These are phyloP conservation scores for Microcaecilia unicolor DNA, from an alignment of 2,797 vertebrate genomes.

Conservation along the genomic window DNA sequence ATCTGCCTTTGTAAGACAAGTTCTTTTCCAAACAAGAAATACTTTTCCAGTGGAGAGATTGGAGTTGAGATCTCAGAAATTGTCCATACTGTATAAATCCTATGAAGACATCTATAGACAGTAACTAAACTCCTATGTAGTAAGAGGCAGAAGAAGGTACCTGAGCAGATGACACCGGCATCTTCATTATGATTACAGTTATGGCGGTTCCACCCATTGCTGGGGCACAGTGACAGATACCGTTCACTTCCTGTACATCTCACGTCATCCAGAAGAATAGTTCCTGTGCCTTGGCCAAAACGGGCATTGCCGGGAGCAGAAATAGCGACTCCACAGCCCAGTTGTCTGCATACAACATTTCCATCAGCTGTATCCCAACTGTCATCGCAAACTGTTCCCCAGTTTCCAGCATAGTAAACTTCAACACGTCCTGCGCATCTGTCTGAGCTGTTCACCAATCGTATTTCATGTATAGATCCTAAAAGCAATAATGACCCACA, in stretches of 20 bases:
- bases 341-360: background rate
- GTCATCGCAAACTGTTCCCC: slow-evolving; percentile 5
- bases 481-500: too few species aligned
- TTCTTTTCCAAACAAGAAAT: too few species aligned
- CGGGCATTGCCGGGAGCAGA: background rate
- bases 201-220: background rate
- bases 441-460: background rate
- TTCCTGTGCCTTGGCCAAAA: background rate
- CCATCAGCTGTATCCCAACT: background rate
- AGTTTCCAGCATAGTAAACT: background rate
- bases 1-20: too few species aligned
- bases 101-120: too few species aligned
- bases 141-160: too few species aligned
- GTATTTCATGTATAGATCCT: background rate
- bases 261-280: background rate
- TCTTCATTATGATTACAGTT: slow-evolving; percentile 3
- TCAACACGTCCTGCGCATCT: background rate
- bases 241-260: background rate
- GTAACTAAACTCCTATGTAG: too few species aligned
- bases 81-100: too few species aligned
- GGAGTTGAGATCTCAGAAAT: too few species aligned
- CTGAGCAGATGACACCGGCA: background rate
- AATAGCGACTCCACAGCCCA: background rate
- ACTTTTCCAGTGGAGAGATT: too few species aligned
- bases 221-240: background rate